Base-by-base conservation (phyloP, 2,113 vertebrate species). In the Calyptommatus sinebrachiatus region DNA sequence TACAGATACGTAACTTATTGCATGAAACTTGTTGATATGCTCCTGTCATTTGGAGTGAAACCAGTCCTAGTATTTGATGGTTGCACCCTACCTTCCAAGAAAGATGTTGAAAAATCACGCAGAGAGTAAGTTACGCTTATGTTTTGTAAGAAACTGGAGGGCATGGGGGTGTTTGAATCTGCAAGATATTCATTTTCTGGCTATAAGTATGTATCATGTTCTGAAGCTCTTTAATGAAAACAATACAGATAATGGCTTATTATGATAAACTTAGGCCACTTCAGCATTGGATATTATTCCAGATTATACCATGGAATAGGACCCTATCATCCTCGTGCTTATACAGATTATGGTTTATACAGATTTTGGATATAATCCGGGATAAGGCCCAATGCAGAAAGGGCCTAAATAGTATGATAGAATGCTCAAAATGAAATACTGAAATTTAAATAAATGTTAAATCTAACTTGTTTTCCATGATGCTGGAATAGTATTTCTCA, bases 1-100 rank as follows among this genome's bases (percentile, higher is more conserved):
- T 80, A 7, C 83, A 99, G 98, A 90, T 99, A 99, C 78, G 97
- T 99, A 45, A 87, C 74, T 79, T 99, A 96, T 94, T 99, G 98
- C 89, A 97, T 99, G 97, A 99, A 97, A 90, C 95, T 97, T 89
- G 97, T 99, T 88, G 96, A 98, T 71, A 99, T 99, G 98, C 93
- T 99, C 4, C 89, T 98, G 41, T 95, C 93, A 46, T 96, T 97
- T 79, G 94, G 95, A 3, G 93, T 99, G 84, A 97, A 96, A 88
- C 98, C 98, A 24, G 86, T 99, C 85, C 94, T 99, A 82, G 96
- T 99, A 71, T 99, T 99, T 91, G 98, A 99, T 88, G 98, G 98
- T 81, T 96, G 97, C 75, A 99, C 97, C 61, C 93, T 99, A 41
- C 98, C 98, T 10, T 99, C 98, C 26, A 99, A 99, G 90, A 93